phyloP scores from a whole-genome alignment of 2,797 vertebrate species.

The Cyprinella venusta region DNA sequence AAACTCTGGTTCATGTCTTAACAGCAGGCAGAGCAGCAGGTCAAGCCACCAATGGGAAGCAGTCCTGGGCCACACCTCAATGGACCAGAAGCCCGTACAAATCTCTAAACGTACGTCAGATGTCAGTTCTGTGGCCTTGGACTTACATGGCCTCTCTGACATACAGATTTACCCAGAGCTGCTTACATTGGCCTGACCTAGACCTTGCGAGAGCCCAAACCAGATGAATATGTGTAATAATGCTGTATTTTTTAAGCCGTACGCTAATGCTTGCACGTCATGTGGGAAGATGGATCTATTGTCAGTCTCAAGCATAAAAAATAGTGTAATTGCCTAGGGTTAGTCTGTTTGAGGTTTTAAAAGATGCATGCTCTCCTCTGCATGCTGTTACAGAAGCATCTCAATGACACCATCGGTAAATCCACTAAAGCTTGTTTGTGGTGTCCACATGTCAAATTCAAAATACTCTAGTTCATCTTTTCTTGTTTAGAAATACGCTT shows the following conservation, averaged over 20 bases:
- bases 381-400: slow-evolving; percentile 45
- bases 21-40: slow-evolving; percentile 59
- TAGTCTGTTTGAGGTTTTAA: slow-evolving; percentile 1
- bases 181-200: slow-evolving; percentile 40
- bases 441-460: slow-evolving; percentile 41
- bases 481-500: slow-evolving; percentile 63
- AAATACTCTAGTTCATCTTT: slow-evolving; percentile 13
- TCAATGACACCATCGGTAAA: slow-evolving; percentile 42
- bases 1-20: slow-evolving; percentile 63
- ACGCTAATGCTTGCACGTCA: not conserved
- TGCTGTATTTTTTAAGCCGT: not conserved
- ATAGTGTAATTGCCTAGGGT: not conserved
- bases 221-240: slow-evolving; percentile 18
- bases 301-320: slow-evolving; percentile 10
- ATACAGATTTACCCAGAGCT: slow-evolving; percentile 48
- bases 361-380: slow-evolving; percentile 39
- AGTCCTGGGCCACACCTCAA: slow-evolving; percentile 46
- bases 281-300: not conserved
- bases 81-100: slow-evolving; percentile 34
- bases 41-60: slow-evolving; percentile 58
- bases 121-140: slow-evolving; percentile 36
- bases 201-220: slow-evolving; percentile 19
- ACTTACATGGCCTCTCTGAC: slow-evolving; percentile 23
- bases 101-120: slow-evolving; percentile 32
- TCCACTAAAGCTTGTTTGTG: slow-evolving; percentile 54